Base-by-base conservation (phyloP, 2,113 vertebrate genomes). In the Nerophis ophidion region DNA sequence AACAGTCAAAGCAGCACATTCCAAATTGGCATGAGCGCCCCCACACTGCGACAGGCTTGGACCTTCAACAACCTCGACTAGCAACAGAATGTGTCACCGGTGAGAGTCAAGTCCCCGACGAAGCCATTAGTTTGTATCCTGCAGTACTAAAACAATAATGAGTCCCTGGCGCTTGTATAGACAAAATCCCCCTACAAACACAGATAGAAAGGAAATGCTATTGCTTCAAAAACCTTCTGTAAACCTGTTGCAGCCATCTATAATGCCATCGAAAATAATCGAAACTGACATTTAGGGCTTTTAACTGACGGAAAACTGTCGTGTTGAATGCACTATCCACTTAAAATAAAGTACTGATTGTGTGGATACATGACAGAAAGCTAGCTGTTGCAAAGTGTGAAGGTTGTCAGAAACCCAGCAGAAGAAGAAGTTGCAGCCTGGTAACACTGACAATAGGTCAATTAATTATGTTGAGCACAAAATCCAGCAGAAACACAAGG, bases 121-220 rank as follows among this genome's bases (percentile, higher is more conserved):
- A 79, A 79, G 74, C 58, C 55, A 84, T 84, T 80, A 81, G 71
- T 84, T 82, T 45, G 73, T 82, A 77, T 78, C 81, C 72, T 80
- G 60, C 55, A 79, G 76, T 76, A 80, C 57, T 58, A 74, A 26
- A 56, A 53, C 10, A 35, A 53, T 80, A 85, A 86, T 76, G 61
- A 83, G 68, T 70, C 67, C 71, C 74, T 34, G 26, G 49, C 48
- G 79, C 78, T 34, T 7, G 34, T 48, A 49, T 16, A 55, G 72
- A 48, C 48, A 63, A 62, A 70, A 78, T 60, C 65, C 48, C 26
- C 58, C 53, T 52, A 57, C 71, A 81, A 63, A 70, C 52, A 72
- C 66, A 71, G 51, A 40, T 64, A 66, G 60, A 61, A 36, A 55
- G 59, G 33, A 67, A 65, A 35, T 17, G 49, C 52, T 36, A 70